Evolutionary conservation across 2,113 vertebrate species (phyloP).

Genomic region (Rhodinocichla rosea): DNA sequence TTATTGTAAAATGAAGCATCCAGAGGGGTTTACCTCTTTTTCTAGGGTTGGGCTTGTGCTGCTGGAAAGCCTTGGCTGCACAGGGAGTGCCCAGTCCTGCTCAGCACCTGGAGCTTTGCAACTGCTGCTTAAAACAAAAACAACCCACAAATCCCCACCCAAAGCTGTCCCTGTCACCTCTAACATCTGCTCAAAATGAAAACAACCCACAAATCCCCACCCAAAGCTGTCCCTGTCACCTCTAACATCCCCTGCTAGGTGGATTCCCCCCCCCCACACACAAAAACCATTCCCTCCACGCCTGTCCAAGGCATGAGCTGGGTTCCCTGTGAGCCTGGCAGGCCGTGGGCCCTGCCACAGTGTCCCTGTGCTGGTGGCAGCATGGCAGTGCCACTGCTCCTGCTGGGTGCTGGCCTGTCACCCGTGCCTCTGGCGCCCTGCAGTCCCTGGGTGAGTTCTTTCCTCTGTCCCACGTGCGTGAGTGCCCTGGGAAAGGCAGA

Average conservation of each 20-base stretch:
- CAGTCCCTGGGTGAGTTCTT: background rate
- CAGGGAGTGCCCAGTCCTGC: background rate
- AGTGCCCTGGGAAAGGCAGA: background rate
- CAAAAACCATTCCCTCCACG: rapidly evolving
- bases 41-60: background rate
- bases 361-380: background rate
- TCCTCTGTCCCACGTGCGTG: background rate
- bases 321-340: rapidly evolving
- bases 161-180: rapidly evolving
- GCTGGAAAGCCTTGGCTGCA: background rate
- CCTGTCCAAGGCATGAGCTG: rapidly evolving
- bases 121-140: background rate
- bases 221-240: background rate
- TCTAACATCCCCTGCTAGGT: rapidly evolving
- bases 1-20: background rate
- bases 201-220: background rate
- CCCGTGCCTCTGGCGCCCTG: background rate
- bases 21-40: background rate
- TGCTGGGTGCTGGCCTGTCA: background rate
- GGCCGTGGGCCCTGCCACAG: rapidly evolving
- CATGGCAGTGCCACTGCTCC: rapidly evolving
- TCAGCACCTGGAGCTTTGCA: background rate
- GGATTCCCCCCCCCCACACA: background rate
- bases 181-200: rapidly evolving
- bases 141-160: too few species aligned